Evolutionary conservation across 2,888 invertebrate species (phyloP).

Genomic region (Eupeodes luniger): DNA sequence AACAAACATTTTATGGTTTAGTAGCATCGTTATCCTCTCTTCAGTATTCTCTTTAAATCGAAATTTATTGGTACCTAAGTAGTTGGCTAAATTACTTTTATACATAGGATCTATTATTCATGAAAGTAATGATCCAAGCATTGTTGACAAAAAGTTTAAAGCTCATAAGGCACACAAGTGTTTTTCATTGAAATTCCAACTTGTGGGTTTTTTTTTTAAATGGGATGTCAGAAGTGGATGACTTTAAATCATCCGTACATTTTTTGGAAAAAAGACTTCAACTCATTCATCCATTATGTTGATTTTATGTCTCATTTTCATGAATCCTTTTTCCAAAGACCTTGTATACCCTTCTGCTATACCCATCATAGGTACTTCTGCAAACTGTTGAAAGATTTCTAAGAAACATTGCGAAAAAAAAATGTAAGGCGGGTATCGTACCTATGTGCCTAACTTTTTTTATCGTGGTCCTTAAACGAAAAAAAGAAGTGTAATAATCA

Average conservation of each 20-base stretch:
- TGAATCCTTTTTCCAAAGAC: constrained; percentile 11
- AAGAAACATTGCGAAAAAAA: background rate
- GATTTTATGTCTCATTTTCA: constrained; percentile 17
- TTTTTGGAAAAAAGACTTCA: background rate
- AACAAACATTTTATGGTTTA: too few relatives aligned
- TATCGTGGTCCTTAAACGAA: background rate
- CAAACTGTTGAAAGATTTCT: background rate
- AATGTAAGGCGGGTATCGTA: background rate
- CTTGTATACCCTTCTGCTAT: background rate
- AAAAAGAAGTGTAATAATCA: background rate
- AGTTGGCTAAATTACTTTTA: background rate
- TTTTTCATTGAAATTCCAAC: background rate
- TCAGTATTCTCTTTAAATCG: background rate
- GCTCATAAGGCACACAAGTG: constrained; percentile 6
- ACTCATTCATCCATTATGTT: constrained; percentile 6
- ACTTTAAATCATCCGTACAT: background rate
- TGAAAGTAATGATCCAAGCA: background rate
- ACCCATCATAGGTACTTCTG: too few relatives aligned
- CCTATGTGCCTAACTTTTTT: background rate
- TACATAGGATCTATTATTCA: background rate
- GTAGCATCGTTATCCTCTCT: background rate
- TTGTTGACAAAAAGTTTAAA: background rate
- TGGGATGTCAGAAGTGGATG: background rate
- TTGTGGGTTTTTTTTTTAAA: background rate
- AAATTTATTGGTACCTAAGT: background rate